phyloP scores from a whole-genome alignment of 2,113 vertebrate species.

The Anas platyrhynchos region DNA sequence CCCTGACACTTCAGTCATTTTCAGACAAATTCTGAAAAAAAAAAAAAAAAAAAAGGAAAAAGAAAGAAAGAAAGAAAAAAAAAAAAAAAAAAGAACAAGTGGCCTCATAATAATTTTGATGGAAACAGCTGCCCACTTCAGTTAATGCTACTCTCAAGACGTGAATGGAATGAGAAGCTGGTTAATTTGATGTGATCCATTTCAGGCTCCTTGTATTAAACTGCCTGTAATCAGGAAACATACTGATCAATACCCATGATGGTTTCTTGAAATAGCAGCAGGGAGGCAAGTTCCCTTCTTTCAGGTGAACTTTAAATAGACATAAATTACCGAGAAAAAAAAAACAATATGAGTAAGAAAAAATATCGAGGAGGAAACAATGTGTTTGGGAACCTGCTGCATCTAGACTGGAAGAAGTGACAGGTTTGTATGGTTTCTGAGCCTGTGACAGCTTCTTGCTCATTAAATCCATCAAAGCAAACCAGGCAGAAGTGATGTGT shows the following conservation, averaged over 20 bases:
- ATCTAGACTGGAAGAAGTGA: neutral
- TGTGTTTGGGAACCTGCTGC: neutral
- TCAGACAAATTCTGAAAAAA: neutral
- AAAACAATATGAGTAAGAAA: neutral
- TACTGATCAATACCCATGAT: neutral
- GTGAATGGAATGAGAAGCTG: slow-evolving; percentile 13
- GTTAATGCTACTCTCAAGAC: slow-evolving; percentile 14
- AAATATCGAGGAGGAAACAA: neutral
- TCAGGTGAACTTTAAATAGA: neutral
- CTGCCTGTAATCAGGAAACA: neutral
- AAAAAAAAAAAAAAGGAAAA: neutral
- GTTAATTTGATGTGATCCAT: slow-evolving; percentile 24
- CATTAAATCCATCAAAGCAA: neutral
- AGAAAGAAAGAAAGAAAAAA: neutral
- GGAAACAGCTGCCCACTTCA: slow-evolving; percentile 59
- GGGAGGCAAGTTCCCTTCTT: neutral
- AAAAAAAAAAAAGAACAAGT: neutral
- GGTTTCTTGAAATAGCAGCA: neutral
- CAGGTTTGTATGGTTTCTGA: neutral
- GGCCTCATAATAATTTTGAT: slow-evolving; percentile 18
- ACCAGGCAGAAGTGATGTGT: neutral
- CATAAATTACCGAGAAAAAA: neutral
- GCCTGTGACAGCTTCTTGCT: neutral
- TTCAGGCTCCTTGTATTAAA: slow-evolving; percentile 9
- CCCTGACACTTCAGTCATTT: neutral